Base-by-base conservation (phyloP, 2,113 vertebrate species). In the Cisticola juncidis region DNA sequence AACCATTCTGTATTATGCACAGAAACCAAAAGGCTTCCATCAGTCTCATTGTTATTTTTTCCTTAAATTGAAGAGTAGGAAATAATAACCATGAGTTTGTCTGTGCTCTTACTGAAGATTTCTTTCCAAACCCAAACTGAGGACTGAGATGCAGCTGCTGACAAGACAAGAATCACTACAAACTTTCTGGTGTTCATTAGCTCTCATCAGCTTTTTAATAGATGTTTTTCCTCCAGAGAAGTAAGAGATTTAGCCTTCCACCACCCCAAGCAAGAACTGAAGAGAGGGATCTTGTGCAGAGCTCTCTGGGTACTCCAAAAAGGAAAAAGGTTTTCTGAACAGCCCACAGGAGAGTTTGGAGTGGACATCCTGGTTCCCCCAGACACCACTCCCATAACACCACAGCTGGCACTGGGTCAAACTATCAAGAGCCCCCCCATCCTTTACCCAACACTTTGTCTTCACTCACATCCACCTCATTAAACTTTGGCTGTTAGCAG, bases 341-440 rank as follows among this genome's bases (percentile, higher is more conserved):
- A 66, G 25, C 29, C n/a, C 51, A 53, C 0, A 6, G 48, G 26
- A 70, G 12, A 28, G 24, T 44, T 70, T 38, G 2, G 74, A 78
- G 25, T 35, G 38, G 45, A 40, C 1, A 5, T 50, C 15, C 31
- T 64, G 35, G 17, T 45, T 84, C 9, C 21, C 11, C 36, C 6
- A 12, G 4, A 22, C 24, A 42, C 18, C 4, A 2, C 17, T 14
- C 31, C 57, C 6, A 2, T 5, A 68, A 40, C 47, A 71, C 9
- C 19, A 1, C 53, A 64, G 69, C 28, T 23, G 2, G 22, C 6
- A 5, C 36, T n/a, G 20, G 22, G 17, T 47, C 11, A 0, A 24
- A 31, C 45, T 53, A 24, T 9, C 7, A 53, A 24, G 24, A 70
- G 3, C 7, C 7, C 36, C 20, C 36, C 20, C 21, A 48, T 64